phyloP scores from a whole-genome alignment of 2,888 invertebrate genomes.

The Papilio elwesi region DNA sequence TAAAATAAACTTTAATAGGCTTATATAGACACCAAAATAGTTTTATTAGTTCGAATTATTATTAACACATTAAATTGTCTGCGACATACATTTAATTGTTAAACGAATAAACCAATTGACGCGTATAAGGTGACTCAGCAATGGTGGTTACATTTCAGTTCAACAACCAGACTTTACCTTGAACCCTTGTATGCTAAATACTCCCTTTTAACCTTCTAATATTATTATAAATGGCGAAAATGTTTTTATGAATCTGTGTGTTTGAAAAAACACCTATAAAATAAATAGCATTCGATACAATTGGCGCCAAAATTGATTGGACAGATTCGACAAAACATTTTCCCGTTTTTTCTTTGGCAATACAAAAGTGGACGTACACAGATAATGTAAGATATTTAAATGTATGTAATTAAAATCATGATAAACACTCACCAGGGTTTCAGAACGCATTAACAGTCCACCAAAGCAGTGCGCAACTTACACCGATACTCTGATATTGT shows the following conservation, averaged over 20 bases:
- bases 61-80: conserved; percentile 30
- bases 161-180: conserved; percentile 29
- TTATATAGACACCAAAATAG: conserved; percentile 22
- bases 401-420: conserved; percentile 71
- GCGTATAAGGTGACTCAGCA: conserved; percentile 13
- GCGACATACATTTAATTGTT: conserved; percentile 35
- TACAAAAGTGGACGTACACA: conserved; percentile 46
- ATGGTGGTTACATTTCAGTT: conserved; percentile 17
- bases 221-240: conserved; percentile 21
- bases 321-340: conserved; percentile 38
- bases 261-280: neutral
- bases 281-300: neutral
- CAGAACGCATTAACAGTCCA: conserved; percentile 82
- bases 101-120: conserved; percentile 30
- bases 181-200: conserved; percentile 27
- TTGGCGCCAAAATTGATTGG: conserved; percentile 8
- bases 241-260: conserved; percentile 23
- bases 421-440: conserved; percentile 82
- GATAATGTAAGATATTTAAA: conserved; percentile 44
- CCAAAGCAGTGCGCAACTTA: conserved; percentile 83
- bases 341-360: conserved; percentile 17
- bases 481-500: conserved; percentile 68
- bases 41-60: conserved; percentile 32
- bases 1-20: conserved; percentile 2
- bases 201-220: conserved; percentile 1